Percentiles rank a stretch among this genome's conserved stretches.
phyloP scores from a whole-genome alignment of 1,140 invertebrate genomes.

The Asobara japonica region DNA sequence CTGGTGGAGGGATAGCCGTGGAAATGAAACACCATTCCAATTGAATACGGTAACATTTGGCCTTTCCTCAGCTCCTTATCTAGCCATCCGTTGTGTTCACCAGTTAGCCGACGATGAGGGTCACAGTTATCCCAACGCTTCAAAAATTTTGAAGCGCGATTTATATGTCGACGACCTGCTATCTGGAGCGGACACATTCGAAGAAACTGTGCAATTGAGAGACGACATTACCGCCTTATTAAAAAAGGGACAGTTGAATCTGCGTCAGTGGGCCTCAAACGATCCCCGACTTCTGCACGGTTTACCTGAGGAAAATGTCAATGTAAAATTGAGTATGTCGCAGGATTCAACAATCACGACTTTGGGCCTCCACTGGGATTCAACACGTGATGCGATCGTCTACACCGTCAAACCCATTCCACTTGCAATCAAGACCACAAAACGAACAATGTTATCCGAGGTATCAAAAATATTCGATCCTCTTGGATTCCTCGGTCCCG shows the following conservation, averaged over 20 bases:
- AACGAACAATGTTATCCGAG: slow-evolving; percentile 45
- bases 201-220: background rate
- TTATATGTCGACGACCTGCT: slow-evolving; percentile 53
- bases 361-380: slow-evolving; percentile 48
- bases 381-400: slow-evolving; percentile 32
- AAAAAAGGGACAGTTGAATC: background rate
- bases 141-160: slow-evolving; percentile 40
- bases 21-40: slow-evolving; percentile 14
- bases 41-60: too few species aligned
- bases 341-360: slow-evolving; percentile 30
- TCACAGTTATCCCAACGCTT: too few species aligned
- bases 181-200: slow-evolving; percentile 35
- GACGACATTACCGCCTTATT: background rate
- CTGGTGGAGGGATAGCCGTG: slow-evolving; percentile 44
- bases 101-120: slow-evolving; percentile 51
- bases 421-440: slow-evolving; percentile 21
- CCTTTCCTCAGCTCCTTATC: slow-evolving; percentile 35
- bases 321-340: background rate
- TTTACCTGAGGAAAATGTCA: background rate
- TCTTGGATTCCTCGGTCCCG: slow-evolving; percentile 50
- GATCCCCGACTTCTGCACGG: background rate
- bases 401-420: background rate
- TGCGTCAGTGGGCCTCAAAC: background rate
- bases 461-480: slow-evolving; percentile 53
- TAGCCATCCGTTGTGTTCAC: slow-evolving; percentile 38